Evolutionary conservation across 2,113 vertebrate species (phyloP).

Genomic region (Lethenteron camtschaticum): DNA sequence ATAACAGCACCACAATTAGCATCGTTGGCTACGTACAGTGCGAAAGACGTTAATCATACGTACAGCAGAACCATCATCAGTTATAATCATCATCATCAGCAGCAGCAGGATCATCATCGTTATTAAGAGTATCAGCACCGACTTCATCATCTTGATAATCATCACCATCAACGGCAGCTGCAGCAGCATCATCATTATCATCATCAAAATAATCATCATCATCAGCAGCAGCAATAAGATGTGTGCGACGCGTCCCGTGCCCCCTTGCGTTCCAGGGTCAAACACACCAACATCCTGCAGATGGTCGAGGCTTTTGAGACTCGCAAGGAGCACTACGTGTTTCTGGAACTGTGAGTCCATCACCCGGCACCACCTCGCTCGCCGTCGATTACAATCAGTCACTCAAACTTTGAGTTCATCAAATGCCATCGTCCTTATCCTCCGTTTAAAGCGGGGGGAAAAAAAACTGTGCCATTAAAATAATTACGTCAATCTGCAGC

Average conservation of each 20-base stretch:
- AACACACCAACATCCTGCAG: conserved; percentile 83
- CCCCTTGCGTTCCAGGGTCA: conserved; percentile 40
- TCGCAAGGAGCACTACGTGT: conserved; percentile 88
- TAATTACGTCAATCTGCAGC: too few species aligned
- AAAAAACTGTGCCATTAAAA: too few species aligned
- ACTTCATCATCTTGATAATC: not conserved
- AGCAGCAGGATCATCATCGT: not conserved
- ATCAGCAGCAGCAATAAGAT: not conserved
- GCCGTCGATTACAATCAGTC: too few species aligned
- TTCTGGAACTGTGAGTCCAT: conserved; percentile 85
- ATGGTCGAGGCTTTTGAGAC: conserved; percentile 90
- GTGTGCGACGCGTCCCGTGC: not conserved
- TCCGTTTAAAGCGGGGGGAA: too few species aligned
- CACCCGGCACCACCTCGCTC: not conserved
- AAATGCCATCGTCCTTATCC: too few species aligned
- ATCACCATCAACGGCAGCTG: not conserved
- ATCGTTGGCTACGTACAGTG: too few species aligned
- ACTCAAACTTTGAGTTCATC: too few species aligned
- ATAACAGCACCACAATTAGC: too few species aligned
- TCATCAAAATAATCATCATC: not conserved
- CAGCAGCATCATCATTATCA: not conserved
- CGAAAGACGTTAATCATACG: too few species aligned
- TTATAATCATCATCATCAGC: not conserved
- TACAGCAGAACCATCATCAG: too few species aligned
- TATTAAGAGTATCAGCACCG: not conserved